Base-by-base conservation (phyloP, 2,888 invertebrate species). In the Chymomyza procnemis region DNA sequence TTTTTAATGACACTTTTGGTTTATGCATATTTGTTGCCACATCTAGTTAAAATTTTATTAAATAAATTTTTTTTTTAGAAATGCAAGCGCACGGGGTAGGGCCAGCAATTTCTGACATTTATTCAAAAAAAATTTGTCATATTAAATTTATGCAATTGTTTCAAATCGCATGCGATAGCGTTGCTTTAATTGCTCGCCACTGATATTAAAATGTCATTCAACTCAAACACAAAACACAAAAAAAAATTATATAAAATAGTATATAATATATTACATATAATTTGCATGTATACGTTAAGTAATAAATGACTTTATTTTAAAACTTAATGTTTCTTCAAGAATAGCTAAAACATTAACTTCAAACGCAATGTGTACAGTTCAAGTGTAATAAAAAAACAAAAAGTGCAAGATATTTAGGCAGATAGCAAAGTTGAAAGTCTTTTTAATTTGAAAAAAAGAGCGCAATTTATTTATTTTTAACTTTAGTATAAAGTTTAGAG, bases 151-250 rank as follows among this genome's bases (percentile, higher is more conserved):
- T 75, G 65, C 63, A 74, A 50, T 74, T 73, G 57, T 75, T 73
- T 71, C 82, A 71, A 73, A 74, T 34, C 50, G 58, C 61, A 63
- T 64, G 62, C 58, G 57, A n/a, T 54, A 65, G 46, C 41, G n/a
- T n/a, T 57, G 70, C 71, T 75, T 81, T 79, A 85, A 83, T 79
- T 82, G 73, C 72, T 50, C 26, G 59, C 54, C 41, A 75, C 26
- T 46, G 16, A 52, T 50, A 80, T 87, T 85, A 74, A 87, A 87
- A 80, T 83, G 87, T 87, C 87, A 80, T 82, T 85, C 85, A 87
- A 85, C 84, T 69, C 65, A 76, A 83, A 83, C 82, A 61, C n/a
- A 61, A 47, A 47, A 67, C 59, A 73, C 71, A 64, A 41, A 62
- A 55, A 64, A 62, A 70, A 83, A 71, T 78, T 67, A n/a, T n/a